Evolutionary conservation across 2,113 vertebrate species (phyloP).

Genomic region (Callithrix jacchus): DNA sequence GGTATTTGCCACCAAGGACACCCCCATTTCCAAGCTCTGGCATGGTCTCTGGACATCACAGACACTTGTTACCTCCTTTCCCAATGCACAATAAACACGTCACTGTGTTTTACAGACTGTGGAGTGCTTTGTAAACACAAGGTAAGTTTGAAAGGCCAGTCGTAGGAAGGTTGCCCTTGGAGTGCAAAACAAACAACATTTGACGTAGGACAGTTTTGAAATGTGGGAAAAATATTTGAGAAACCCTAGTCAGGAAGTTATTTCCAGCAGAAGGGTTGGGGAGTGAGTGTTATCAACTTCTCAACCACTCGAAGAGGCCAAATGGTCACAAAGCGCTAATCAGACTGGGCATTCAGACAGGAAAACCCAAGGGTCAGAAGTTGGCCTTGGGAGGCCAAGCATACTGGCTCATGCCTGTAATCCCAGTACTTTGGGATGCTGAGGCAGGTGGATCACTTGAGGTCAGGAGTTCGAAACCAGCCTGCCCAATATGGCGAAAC

Average conservation of each 20-base stretch:
- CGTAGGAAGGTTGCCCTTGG: background rate
- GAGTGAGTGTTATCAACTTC: background rate
- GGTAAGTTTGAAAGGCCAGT: background rate
- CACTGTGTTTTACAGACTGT: background rate
- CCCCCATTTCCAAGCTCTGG: background rate
- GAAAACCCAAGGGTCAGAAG: background rate
- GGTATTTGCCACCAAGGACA: background rate
- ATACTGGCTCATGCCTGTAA: no score
- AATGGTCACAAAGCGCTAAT: background rate
- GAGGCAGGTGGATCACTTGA: no score
- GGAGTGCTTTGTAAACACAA: background rate
- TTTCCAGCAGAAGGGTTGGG: background rate
- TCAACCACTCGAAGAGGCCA: background rate
- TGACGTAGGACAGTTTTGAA: background rate
- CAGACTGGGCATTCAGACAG: background rate
- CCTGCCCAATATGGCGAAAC: no score
- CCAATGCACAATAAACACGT: background rate
- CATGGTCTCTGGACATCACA: background rate
- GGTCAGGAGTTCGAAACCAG: no score
- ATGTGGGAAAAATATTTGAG: background rate
- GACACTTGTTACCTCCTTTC: background rate
- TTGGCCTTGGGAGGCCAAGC: background rate
- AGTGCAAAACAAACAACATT: background rate
- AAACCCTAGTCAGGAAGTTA: background rate
- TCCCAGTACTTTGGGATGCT: no score